Evolutionary conservation across 2,113 vertebrate genomes (phyloP).

Genomic region (Noctilio leporinus): DNA sequence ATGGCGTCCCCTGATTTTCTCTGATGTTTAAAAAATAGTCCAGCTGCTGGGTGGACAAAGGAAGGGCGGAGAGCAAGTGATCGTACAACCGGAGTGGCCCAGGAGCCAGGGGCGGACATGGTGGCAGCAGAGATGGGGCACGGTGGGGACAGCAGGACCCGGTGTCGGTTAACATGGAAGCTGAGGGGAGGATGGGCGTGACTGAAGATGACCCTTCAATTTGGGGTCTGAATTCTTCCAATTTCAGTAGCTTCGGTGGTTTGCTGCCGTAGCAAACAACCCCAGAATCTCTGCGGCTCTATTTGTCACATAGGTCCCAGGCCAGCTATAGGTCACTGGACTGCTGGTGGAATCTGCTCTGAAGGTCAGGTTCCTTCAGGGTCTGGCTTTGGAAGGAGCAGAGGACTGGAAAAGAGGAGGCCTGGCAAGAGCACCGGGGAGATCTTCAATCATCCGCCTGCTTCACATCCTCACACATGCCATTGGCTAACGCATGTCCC

Average conservation of each 20-base stretch:
- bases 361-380: not conserved
- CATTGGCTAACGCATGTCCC: not conserved
- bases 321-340: not conserved
- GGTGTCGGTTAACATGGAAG: fast-evolving
- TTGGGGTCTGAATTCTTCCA: not conserved
- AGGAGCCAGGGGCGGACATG: fast-evolving
- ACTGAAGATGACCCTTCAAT: fast-evolving
- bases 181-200: not conserved
- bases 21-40: not conserved
- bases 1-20: not conserved
- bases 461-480: fast-evolving
- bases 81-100: fast-evolving
- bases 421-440: fast-evolving
- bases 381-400: not conserved
- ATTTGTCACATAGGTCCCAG: not conserved
- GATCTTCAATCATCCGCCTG: fast-evolving
- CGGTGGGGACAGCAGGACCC: not conserved
- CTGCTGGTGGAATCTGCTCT: not conserved
- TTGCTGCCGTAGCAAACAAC: not conserved
- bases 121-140: not conserved
- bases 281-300: not conserved
- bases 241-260: too few relatives aligned
- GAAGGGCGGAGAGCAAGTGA: too few relatives aligned
- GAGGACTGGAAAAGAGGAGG: too few relatives aligned
- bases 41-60: not conserved